Conservation (phyloP, 2,113 vertebrate genomes). For the Hippolais icterina region DNA sequence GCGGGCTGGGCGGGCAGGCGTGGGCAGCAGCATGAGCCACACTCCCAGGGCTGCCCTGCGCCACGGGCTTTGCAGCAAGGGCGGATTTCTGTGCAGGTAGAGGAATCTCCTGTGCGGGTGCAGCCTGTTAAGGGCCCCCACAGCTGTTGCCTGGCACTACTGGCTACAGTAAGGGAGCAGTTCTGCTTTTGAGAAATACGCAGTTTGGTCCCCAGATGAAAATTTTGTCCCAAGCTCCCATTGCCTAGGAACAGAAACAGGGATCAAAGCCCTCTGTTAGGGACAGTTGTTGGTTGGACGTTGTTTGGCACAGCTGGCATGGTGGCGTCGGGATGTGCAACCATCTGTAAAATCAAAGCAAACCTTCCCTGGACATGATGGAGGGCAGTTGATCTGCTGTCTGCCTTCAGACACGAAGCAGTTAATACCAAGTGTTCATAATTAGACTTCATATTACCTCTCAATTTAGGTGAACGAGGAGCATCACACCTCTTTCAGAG, state of each 20-base stretch:
- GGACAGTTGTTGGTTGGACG: not conserved
- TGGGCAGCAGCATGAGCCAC: not conserved
- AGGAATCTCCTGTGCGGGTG: not conserved
- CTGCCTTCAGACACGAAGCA: constrained; percentile 16
- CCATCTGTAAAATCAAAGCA: not conserved
- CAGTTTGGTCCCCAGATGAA: not conserved
- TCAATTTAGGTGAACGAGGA: constrained; percentile 62
- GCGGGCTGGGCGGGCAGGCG: not conserved
- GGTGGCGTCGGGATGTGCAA: fast-evolving
- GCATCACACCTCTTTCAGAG: constrained; percentile 33
- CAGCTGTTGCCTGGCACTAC: not conserved
- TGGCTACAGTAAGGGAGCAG: fast-evolving
- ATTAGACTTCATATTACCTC: constrained; percentile 63
- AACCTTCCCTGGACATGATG: not conserved
- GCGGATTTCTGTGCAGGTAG: not conserved
- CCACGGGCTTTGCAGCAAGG: not conserved
- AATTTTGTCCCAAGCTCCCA: not conserved
- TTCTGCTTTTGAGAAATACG: not conserved
- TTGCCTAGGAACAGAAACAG: not conserved
- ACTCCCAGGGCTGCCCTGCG: fast-evolving
- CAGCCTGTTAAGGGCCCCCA: not conserved
- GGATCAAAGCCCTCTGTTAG: not conserved
- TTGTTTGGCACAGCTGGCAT: not conserved
- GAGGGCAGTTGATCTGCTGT: not conserved
- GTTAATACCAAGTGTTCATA: constrained; percentile 56